phyloP scores from a whole-genome alignment of 2,888 invertebrate species.

The Lasioglossum malachurum region DNA sequence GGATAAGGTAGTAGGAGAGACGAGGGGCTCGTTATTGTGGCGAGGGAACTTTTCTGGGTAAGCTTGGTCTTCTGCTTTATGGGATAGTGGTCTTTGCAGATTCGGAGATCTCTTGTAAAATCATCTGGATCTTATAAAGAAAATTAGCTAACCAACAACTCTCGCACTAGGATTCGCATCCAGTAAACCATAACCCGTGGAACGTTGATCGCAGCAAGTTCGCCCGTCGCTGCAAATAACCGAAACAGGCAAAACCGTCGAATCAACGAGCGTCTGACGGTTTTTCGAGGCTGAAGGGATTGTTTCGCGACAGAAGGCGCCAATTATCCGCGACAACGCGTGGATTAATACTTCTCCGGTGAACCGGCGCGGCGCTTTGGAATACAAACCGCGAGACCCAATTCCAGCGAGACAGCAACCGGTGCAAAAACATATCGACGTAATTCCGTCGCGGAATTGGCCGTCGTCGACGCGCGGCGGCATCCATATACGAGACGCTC shows the following conservation, averaged over 20 bases:
- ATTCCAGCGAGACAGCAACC: neutral
- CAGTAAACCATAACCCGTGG: too few relatives aligned
- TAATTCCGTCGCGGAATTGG: neutral
- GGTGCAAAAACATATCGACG: neutral
- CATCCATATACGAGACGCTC: neutral
- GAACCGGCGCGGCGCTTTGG: neutral
- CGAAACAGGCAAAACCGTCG: neutral
- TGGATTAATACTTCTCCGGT: neutral
- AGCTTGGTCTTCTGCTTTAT: neutral
- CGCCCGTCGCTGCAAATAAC: neutral
- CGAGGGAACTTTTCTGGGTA: neutral
- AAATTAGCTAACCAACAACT: neutral
- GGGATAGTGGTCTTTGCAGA: neutral
- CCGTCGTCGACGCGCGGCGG: neutral
- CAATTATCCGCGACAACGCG: neutral
- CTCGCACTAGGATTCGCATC: neutral
- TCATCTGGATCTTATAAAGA: neutral
- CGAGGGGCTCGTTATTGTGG: neutral
- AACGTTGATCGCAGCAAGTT: neutral
- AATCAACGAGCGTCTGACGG: neutral
- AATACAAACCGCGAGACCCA: constrained; percentile 2
- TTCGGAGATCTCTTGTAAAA: neutral
- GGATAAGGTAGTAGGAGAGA: neutral
- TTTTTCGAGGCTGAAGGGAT: neutral
- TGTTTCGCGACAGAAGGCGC: neutral